These are phyloP conservation scores for Microctonus aethiopoides DNA, from an alignment of 2,888 invertebrate species.

Conservation along the genomic window DNA sequence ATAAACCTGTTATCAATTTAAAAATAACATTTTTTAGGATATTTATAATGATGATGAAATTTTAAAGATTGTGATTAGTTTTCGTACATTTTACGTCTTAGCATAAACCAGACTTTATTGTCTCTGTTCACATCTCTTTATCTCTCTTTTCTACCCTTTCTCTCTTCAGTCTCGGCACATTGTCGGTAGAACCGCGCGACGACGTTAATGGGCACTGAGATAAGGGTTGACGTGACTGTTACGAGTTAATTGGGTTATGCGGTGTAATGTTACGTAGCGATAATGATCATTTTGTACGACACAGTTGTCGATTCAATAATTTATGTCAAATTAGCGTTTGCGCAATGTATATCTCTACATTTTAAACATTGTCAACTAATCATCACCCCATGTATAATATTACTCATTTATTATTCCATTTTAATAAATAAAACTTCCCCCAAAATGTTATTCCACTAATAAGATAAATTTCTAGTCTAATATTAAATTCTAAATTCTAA, in stretches of 20 bases:
- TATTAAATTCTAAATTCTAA: no score
- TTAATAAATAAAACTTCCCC: no score
- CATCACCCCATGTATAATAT: neutral
- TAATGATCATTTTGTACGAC: slow-evolving; percentile 44
- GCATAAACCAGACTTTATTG: neutral
- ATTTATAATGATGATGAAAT: neutral
- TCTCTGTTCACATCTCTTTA: slow-evolving; percentile 16
- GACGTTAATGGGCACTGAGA: slow-evolving; percentile 50
- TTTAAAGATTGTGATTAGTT: slow-evolving; percentile 6
- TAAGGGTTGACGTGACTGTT: slow-evolving; percentile 52
- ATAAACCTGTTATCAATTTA: no score
- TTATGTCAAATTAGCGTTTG: neutral
- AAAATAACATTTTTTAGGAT: no score
- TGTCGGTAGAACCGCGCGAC: slow-evolving; percentile 32
- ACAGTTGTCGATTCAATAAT: slow-evolving; percentile 10
- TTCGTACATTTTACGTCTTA: slow-evolving; percentile 37
- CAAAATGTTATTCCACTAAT: no score
- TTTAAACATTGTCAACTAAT: neutral
- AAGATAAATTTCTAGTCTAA: no score
- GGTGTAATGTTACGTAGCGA: slow-evolving; percentile 49
- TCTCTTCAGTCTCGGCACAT: neutral
- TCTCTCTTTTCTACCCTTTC: neutral
- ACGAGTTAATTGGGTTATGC: slow-evolving; percentile 51
- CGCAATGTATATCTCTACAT: neutral
- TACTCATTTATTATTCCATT: no score